Base-by-base conservation (phyloP, 2,888 invertebrate genomes). In the Serripes groenlandicus region DNA sequence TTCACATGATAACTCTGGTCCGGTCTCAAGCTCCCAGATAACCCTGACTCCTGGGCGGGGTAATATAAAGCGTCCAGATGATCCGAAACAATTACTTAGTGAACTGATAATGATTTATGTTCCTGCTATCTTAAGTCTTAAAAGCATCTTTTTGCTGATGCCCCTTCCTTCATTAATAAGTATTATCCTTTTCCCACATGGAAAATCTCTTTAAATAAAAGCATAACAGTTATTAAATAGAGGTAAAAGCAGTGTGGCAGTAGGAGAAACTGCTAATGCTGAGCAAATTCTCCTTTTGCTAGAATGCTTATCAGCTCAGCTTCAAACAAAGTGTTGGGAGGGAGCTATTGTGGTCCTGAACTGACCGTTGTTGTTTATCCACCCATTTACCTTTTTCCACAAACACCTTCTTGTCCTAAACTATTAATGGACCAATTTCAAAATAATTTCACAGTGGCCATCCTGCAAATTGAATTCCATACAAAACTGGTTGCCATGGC, bases 91-190 rank as follows among this genome's bases (percentile, higher is more conserved):
- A 66, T 66, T 66, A 66, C 34, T 66, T 42, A 34, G 32, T 26
- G 42, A 56, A 42, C 66, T 32, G 66, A 66, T 37, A 62, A 66
- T 66, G 66, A 66, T 66, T 66, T 66, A 66, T 66, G 66, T 26
- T 28, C 66, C 26, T 66, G n/a, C n/a, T 66, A 66, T 66, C 66
- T 66, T 32, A 28, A 60, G 9, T 18, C 18, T 21, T 5, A 49
- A 49, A 21, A 49, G 49, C 49, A 49, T 49, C 49, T 49, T 49
- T n/a, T 49, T 21, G 21, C 49, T 49, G 49, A 15, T 49, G 15
- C 21, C 21, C 21, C 49, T 49, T 49, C 49, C 49, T 49, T 42
- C 15, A 42, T 42, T 42, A 11, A 42, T 15, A 42, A 15, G 42
- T 42, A 11, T 42, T 7, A 11, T 42, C 7, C 42, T 42, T 42